Base-by-base conservation (phyloP, 2,888 invertebrate genomes). In the Pharmacophagus antenor region DNA sequence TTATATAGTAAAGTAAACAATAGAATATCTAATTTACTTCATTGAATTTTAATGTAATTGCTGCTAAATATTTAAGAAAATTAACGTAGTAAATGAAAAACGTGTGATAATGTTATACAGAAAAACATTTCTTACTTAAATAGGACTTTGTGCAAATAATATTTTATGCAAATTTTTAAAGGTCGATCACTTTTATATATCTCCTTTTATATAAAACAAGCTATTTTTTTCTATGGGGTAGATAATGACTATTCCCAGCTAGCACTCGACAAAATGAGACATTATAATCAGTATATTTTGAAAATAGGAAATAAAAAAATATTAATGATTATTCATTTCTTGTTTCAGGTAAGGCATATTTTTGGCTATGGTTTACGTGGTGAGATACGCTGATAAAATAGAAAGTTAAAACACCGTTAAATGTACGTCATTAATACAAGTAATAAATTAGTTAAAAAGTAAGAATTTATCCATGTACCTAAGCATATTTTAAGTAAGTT, bases 321-420 rank as follows among this genome's bases (percentile, higher is more conserved):
- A 62, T 66, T 68, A 67, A 69, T 60, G 53, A 63, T 53, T 61
- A 62, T 66, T 65, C 65, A 49, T 49, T 71, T 76, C 76, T 68
- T 77, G 71, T 85, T 87, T 63, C 84, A 86, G 85, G 86, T 86
- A 85, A 80, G 73, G 62, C 64, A 68, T 65, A 70, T 73, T 74
- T 70, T 67, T 67, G 68, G 70, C 70, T 62, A 67, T 67, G 66
- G 67, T 63, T 62, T 64, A 55, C 52, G 59, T 62, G 62, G 48
- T 63, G 64, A 62, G 66, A 68, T 65, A 60, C 69, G 63, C 66
- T 46, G 58, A 65, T 64, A 70, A 65, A 64, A 58, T 65, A 71
- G 80, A 81, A 68, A 80, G 80, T 79, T 67, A 70, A n/a, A 42
- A 18, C 31, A 15, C 15, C 4, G 15, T 7, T 2, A 15, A 31